Conservation (phyloP, 2,113 vertebrate species). For the Protomyctophum bolini region DNA sequence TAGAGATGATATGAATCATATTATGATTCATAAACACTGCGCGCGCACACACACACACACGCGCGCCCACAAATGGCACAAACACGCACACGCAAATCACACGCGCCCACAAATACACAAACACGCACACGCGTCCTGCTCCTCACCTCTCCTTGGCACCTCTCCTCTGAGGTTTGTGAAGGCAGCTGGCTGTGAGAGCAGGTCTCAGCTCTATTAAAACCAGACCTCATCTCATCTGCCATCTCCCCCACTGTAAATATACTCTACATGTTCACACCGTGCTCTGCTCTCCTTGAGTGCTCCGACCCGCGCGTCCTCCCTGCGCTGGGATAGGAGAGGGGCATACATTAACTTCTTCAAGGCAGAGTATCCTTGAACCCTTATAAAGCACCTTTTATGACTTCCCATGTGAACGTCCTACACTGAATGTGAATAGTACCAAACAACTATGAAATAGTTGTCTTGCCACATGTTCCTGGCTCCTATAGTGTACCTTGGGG, state of each 20-base stretch:
- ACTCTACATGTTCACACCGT: constrained; percentile 50
- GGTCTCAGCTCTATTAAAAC: constrained; percentile 66
- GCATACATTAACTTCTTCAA: constrained; percentile 62
- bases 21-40: no score
- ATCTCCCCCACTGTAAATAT: constrained; percentile 67
- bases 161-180: constrained; percentile 60
- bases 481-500: constrained; percentile 6
- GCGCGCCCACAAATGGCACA: neutral
- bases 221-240: constrained; percentile 66
- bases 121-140: constrained; percentile 9
- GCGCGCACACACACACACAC: neutral
- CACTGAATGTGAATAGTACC: constrained; percentile 36
- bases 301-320: constrained; percentile 50
- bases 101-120: neutral
- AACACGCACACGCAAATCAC: constrained; percentile 2
- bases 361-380: constrained; percentile 63
- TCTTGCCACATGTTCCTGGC: constrained; percentile 7
- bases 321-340: constrained; percentile 34
- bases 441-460: constrained; percentile 7
- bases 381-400: constrained; percentile 51
- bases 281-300: constrained; percentile 55
- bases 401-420: constrained; percentile 32
- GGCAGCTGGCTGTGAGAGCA: constrained; percentile 62
- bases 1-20: no score
- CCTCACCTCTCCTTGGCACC: constrained; percentile 64